Percentiles rank a stretch among this genome's conserved stretches.
Conservation (phyloP, 2,113 vertebrate species). For the Leptobrachium ailaonicum region DNA sequence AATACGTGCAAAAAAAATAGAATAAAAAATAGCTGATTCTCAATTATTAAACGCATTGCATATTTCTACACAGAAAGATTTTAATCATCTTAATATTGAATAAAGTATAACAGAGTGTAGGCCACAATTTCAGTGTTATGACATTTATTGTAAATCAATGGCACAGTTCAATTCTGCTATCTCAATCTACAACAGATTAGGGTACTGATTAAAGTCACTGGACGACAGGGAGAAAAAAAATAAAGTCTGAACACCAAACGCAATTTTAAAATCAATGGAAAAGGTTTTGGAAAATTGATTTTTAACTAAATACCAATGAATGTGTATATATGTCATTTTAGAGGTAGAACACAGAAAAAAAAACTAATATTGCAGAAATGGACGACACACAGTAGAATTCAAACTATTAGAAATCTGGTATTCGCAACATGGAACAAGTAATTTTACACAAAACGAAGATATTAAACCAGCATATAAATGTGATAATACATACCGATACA, state of each 20-base stretch:
- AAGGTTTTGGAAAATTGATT: background rate
- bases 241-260: background rate
- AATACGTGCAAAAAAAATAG: too few relatives aligned
- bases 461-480: too few relatives aligned
- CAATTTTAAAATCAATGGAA: background rate
- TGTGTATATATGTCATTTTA: background rate
- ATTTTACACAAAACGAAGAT: too few relatives aligned
- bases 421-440: too few relatives aligned
- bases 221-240: background rate
- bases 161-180: background rate
- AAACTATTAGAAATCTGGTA: too few relatives aligned
- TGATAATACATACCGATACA: too few relatives aligned
- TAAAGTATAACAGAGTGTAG: background rate
- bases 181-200: background rate
- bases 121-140: background rate
- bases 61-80: background rate
- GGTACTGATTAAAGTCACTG: background rate
- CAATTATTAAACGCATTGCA: background rate
- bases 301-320: background rate
- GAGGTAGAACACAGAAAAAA: background rate
- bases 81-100: constrained; percentile 1
- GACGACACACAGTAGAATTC: too few relatives aligned
- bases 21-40: background rate
- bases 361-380: background rate
- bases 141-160: constrained; percentile 4